Evolutionary conservation across 2,797 vertebrate genomes (phyloP).

Genomic region (Phyllotis vaccarum): DNA sequence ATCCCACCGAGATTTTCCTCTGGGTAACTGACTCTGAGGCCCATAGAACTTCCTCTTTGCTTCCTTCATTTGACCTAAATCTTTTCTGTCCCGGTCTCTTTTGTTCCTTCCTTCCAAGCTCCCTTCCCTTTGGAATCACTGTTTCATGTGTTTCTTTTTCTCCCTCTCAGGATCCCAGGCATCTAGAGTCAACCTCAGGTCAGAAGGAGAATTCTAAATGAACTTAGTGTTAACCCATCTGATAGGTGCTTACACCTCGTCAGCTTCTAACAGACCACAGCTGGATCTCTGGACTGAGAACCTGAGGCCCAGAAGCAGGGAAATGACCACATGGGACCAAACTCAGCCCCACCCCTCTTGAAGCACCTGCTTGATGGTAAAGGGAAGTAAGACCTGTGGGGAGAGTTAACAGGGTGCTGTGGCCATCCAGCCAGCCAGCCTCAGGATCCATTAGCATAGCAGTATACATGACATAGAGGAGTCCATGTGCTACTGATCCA

Average conservation of each 20-base stretch:
- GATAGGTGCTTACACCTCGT: not conserved
- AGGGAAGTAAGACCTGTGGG: not conserved
- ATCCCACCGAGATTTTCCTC: not conserved
- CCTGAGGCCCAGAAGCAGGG: not conserved
- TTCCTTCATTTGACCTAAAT: not conserved
- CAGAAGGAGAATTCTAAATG: not conserved
- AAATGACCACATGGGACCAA: not conserved
- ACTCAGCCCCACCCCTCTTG: not conserved
- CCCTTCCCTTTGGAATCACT: not conserved
- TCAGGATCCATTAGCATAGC: not conserved
- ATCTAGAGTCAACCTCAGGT: not conserved
- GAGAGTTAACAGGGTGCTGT: not conserved
- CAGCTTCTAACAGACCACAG: not conserved
- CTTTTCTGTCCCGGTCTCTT: not conserved
- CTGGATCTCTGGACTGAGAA: not conserved
- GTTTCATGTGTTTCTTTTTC: not conserved
- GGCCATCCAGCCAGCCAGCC: not conserved
- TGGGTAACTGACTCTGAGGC: not conserved
- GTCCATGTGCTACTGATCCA: not conserved
- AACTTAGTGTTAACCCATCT: not conserved
- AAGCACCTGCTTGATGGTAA: not conserved
- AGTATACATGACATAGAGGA: not conserved
- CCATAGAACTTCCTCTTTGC: constrained; percentile 47
- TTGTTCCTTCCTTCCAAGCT: not conserved
- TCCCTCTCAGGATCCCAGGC: constrained; percentile 25